A percentile compares a stretch with the other conserved stretches of the same genome.
Conservation (phyloP, 2,797 vertebrate genomes). For the Eremophila alpestris region DNA sequence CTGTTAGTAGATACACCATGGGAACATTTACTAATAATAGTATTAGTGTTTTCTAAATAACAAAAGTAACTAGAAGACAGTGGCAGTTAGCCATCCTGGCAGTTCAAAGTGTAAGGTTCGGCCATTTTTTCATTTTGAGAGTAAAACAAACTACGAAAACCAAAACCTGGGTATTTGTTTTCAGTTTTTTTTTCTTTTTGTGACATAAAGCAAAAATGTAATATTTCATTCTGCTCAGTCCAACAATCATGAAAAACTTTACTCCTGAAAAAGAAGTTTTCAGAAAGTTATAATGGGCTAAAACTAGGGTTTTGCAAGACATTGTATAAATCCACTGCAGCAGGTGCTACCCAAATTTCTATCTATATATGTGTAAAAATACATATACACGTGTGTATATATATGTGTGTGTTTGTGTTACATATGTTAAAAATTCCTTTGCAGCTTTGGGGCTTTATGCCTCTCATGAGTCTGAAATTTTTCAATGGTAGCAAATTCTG, state of each 20-base stretch:
- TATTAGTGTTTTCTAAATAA: background rate
- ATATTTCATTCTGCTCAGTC: background rate
- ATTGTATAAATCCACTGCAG: background rate
- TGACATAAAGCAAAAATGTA: background rate
- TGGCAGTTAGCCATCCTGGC: background rate
- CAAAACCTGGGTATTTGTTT: background rate
- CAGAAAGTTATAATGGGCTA: background rate
- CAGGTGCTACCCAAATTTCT: background rate
- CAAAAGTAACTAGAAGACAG: background rate
- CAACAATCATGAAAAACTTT: background rate
- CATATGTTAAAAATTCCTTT: background rate
- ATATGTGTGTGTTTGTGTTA: background rate
- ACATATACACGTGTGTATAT: background rate
- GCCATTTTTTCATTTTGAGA: background rate
- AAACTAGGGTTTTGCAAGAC: background rate
- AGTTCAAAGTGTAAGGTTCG: background rate
- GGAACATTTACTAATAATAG: background rate
- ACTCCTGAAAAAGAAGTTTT: background rate
- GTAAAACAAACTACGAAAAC: background rate
- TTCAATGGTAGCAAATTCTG: background rate
- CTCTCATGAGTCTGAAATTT: background rate
- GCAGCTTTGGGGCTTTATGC: background rate
- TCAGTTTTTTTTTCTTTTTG: background rate
- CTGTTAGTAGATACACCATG: background rate
- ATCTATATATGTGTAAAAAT: background rate